Conservation (phyloP, 2,113 vertebrate genomes). For the Silurus asotus region DNA sequence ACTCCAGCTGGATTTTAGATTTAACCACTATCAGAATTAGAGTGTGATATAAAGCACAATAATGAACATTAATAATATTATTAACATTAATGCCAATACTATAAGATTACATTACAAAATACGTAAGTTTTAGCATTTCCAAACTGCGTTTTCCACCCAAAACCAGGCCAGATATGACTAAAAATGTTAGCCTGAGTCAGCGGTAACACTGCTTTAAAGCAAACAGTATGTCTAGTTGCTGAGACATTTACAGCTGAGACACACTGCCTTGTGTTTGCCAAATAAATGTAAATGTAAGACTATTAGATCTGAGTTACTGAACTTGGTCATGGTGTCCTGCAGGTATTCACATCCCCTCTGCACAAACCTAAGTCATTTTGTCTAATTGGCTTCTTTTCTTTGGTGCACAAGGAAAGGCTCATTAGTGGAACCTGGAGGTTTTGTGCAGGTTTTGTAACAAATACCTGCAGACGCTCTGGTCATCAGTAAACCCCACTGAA, state of each 20-base stretch:
- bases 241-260: not conserved
- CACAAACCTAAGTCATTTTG: slow-evolving; percentile 3
- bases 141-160: not conserved
- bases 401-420: not conserved
- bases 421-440: slow-evolving; percentile 36
- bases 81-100: too few species aligned
- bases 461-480: slow-evolving; percentile 4
- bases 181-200: too few species aligned
- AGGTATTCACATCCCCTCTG: not conserved
- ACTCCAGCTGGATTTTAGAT: not conserved
- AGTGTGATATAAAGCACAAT: not conserved
- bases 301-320: slow-evolving; percentile 8
- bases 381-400: slow-evolving; percentile 31
- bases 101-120: too few species aligned
- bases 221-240: not conserved
- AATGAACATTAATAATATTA: too few species aligned
- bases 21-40: not conserved
- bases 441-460: slow-evolving; percentile 11
- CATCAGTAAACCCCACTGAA: not conserved
- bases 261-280: not conserved
- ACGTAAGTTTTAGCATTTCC: too few species aligned
- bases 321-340: not conserved
- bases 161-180: not conserved
- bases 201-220: not conserved
- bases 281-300: not conserved